Evolutionary conservation across 35 echinoderm and acorn worm genomes (phyloP), one percentile per base, ranked within the genome.

Genomic region (Apostichopus japonicus): DNA sequence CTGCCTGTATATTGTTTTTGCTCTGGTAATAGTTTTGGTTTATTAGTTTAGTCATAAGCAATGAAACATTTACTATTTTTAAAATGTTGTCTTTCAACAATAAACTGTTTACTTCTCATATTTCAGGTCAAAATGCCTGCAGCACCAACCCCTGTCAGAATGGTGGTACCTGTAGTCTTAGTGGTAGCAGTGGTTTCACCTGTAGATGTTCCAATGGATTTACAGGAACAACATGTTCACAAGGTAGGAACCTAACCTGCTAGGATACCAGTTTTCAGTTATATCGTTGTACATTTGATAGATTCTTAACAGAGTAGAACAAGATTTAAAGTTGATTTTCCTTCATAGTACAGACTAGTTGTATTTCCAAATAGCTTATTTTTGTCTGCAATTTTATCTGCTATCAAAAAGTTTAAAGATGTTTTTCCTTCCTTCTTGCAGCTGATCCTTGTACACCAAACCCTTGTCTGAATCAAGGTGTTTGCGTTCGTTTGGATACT

Each of bases 141-240:
- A 84, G 53, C 10, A 70, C 58, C 51, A 96, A 93, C 27, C 95
- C 95, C 21, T 96, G 95, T 57, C 53, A 71, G 65, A 96, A 96
- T 78, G 95, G 95, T 77, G 94, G 91, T 13, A 23, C 61, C 52
- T 96, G 95, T 79, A 56, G 24, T 55, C 73, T 77, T 19, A 75
- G 79, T 52, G 78, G 44, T 61, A 44, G 56, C 14, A 72, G 65
- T 86, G 17, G 11, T 23, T 93, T 89, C 56, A 62, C 57, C 54
- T 96, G 95, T 57, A 90, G 23, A 23, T 96, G 95, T 87, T 79
- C 55, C 9, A 7, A 62, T 77, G 95, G 95, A 54, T 95, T 80
- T 56, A 56, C 75, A 24, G 95, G 95, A 33, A 86, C 17, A 5
- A 93, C 58, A 33, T 96, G 94, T 88, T 22, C 81, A 84, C 81